A percentile compares a stretch with the other conserved stretches of the same genome.
Conservation (phyloP, 53 echinoderm and acorn worm species). For the Henricia sp. region DNA sequence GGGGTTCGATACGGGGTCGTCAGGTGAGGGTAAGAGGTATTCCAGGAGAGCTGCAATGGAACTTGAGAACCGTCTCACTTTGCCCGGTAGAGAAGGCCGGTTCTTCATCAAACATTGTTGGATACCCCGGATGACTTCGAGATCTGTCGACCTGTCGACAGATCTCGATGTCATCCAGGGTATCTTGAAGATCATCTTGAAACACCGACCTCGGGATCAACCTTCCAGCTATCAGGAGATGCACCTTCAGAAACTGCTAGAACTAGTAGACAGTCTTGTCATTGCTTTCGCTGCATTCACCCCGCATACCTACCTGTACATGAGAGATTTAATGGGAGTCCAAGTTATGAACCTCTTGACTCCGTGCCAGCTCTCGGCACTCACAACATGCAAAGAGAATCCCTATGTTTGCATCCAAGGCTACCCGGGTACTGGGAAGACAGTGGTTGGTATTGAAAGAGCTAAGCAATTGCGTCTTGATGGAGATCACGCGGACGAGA, state of each 20-base stretch:
- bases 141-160: neutral
- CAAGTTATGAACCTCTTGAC: constrained; percentile 49
- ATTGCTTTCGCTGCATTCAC: constrained; percentile 29
- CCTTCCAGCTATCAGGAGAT: constrained; percentile 32
- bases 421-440: constrained; percentile 36
- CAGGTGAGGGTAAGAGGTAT: neutral
- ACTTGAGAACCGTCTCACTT: constrained; percentile 16
- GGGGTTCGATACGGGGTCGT: too few relatives aligned
- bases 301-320: constrained; percentile 35
- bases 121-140: too few relatives aligned
- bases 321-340: constrained; percentile 35
- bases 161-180: constrained; percentile 3
- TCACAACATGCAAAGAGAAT: constrained; percentile 5
- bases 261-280: constrained; percentile 4
- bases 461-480: constrained; percentile 32
- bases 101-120: constrained; percentile 25
- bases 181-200: constrained; percentile 3
- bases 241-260: constrained; percentile 26
- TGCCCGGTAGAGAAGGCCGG: constrained; percentile 21
- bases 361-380: constrained; percentile 29
- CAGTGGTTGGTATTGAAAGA: constrained; percentile 37
- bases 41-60: constrained; percentile 2
- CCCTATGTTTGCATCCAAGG: constrained; percentile 35
- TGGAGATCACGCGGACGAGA: constrained; percentile 9
- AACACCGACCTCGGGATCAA: neutral